Percentiles rank a stretch among this genome's conserved stretches.
Evolutionary conservation across 2,797 vertebrate species (phyloP).

Genomic region (Sylvilagus floridanus): DNA sequence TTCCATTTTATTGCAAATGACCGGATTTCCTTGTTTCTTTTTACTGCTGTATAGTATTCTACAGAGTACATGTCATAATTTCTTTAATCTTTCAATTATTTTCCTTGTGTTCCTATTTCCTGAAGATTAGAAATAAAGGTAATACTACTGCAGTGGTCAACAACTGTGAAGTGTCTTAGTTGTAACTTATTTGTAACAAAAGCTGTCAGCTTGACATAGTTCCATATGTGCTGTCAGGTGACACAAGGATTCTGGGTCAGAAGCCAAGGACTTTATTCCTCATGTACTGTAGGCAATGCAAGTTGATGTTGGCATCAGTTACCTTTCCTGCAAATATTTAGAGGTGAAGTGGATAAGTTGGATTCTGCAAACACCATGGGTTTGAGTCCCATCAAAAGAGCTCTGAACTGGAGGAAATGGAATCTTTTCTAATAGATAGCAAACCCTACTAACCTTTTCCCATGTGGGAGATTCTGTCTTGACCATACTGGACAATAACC

Average conservation of each 20-base stretch:
- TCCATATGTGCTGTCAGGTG: neutral
- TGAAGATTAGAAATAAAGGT: neutral
- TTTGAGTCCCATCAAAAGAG: neutral
- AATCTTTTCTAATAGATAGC: neutral
- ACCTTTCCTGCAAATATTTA: neutral
- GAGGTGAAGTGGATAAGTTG: neutral
- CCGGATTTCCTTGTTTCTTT: no score
- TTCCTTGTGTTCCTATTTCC: neutral
- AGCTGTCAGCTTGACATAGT: neutral
- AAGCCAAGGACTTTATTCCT: neutral
- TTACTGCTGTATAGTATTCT: no score
- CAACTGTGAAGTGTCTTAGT: neutral
- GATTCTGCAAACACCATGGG: neutral
- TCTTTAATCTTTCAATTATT: neutral
- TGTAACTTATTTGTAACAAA: neutral
- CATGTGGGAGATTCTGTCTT: neutral
- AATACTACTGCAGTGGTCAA: neutral
- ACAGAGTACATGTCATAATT: no score
- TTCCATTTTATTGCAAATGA: no score
- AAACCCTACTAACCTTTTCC: neutral
- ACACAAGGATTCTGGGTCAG: neutral
- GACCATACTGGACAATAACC: neutral
- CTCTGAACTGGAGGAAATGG: neutral
- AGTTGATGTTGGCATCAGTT: neutral
- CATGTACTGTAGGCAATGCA: neutral